A percentile compares a stretch with the other conserved stretches of the same genome.
Conservation (phyloP, 2,888 invertebrate species). For the Pterostichus niger region DNA sequence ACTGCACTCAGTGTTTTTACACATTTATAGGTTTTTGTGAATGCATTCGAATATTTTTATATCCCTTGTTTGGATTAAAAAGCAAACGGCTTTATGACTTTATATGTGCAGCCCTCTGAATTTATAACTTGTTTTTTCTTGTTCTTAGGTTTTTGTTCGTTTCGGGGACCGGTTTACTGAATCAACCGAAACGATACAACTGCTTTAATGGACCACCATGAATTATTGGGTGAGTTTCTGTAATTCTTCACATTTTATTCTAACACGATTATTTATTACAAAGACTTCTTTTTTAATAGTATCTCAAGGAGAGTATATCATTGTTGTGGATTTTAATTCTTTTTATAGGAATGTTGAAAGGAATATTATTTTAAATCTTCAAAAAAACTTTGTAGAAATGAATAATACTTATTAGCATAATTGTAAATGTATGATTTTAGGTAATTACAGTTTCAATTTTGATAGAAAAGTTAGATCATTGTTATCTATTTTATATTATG, state of each 20-base stretch:
- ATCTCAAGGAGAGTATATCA: constrained; percentile 9
- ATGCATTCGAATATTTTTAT: constrained; percentile 22
- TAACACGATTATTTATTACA: constrained; percentile 36
- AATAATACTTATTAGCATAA: too few species aligned
- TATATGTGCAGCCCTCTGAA: constrained; percentile 38
- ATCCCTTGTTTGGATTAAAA: constrained; percentile 21
- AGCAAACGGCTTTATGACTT: constrained; percentile 41
- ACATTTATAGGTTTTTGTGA: constrained; percentile 3
- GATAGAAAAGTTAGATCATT: too few species aligned
- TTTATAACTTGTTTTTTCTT: constrained; percentile 51
- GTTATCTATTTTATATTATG: too few species aligned
- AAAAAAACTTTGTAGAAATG: too few species aligned
- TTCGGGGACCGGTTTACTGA: constrained; percentile 47
- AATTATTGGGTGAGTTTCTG: constrained; percentile 44
- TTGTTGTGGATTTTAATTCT: constrained; percentile 16
- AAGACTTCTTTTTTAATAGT: constrained; percentile 5
- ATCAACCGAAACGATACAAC: constrained; percentile 32
- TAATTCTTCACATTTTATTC: constrained; percentile 49
- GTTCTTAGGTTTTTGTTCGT: constrained; percentile 36
- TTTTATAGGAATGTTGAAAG: background rate
- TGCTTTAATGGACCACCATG: constrained; percentile 47
- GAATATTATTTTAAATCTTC: constrained; percentile 20
- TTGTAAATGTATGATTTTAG: too few species aligned
- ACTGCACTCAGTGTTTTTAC: constrained; percentile 7
- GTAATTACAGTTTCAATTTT: too few species aligned